Conservation (phyloP, 2,113 vertebrate genomes). For the Phalacrocorax brasilianus region DNA sequence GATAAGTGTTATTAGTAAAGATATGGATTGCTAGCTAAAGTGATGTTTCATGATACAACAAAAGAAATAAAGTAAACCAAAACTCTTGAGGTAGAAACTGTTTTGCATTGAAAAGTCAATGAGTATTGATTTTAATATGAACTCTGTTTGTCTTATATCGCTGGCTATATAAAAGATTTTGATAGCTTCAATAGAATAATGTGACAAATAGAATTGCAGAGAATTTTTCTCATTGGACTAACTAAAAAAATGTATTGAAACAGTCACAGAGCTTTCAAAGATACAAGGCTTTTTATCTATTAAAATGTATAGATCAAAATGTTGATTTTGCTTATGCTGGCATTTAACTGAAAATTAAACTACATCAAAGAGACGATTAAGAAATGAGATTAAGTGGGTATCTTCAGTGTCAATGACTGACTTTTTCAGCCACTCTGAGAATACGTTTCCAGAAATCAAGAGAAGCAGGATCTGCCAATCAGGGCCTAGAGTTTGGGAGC, state of each 20-base stretch:
- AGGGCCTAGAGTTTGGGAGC: background rate
- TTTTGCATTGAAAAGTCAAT: slow-evolving; percentile 48
- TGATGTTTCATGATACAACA: background rate
- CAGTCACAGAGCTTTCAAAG: background rate
- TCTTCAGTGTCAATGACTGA: background rate
- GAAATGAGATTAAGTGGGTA: background rate
- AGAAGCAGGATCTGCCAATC: background rate
- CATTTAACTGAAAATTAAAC: slow-evolving; percentile 9
- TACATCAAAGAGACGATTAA: background rate
- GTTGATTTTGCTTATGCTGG: background rate
- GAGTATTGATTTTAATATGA: slow-evolving; percentile 52
- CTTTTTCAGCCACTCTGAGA: background rate
- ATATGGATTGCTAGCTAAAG: background rate
- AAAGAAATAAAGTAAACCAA: background rate
- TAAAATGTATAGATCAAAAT: background rate
- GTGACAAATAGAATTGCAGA: background rate
- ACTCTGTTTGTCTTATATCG: slow-evolving; percentile 2
- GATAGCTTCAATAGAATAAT: slow-evolving; percentile 1
- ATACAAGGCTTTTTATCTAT: background rate
- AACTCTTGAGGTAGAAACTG: background rate
- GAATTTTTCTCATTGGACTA: background rate
- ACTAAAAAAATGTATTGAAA: background rate
- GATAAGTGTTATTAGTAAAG: slow-evolving; percentile 12
- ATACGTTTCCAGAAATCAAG: background rate
- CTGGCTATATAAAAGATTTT: slow-evolving; percentile 1